phyloP scores from a whole-genome alignment of 2,113 vertebrate genomes.

The Zosterops hypoxanthus region DNA sequence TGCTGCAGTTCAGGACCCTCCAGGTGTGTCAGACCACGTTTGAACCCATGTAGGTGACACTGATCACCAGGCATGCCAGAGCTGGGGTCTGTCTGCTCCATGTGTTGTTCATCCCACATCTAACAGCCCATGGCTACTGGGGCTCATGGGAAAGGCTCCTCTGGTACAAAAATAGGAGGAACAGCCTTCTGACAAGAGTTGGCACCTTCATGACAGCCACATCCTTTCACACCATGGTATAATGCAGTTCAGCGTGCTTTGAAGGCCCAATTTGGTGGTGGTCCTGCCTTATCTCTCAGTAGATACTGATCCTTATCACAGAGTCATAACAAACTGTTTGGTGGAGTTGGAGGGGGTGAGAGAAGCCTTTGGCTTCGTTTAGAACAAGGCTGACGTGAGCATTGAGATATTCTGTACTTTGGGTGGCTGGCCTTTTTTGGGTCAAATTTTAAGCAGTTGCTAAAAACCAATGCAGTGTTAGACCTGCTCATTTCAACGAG shows the following conservation, averaged over 20 bases:
- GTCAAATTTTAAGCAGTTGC: background rate
- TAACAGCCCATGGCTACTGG: background rate
- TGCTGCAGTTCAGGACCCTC: background rate
- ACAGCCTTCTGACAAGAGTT: constrained; percentile 16
- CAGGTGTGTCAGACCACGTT: background rate
- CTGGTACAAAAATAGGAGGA: constrained; percentile 27
- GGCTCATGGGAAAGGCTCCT: background rate
- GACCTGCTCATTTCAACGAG: background rate
- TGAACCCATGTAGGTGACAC: fast-evolving
- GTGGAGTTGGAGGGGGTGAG: constrained; percentile 31
- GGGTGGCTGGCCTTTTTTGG: background rate
- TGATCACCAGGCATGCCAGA: fast-evolving
- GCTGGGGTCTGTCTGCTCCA: fast-evolving
- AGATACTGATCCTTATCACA: constrained; percentile 75
- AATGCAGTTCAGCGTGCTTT: constrained; percentile 68
- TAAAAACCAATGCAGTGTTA: background rate
- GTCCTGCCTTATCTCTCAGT: constrained; percentile 71
- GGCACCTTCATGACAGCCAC: constrained; percentile 62
- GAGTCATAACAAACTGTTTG: constrained; percentile 65
- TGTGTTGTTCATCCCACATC: background rate
- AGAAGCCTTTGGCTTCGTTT: background rate
- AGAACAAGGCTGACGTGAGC: background rate
- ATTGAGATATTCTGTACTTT: background rate
- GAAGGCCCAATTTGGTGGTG: constrained; percentile 67
- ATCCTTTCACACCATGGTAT: constrained; percentile 67